Base-by-base conservation (phyloP, 92 coral and sea anemone genomes). In the Nematostella vectensis region DNA sequence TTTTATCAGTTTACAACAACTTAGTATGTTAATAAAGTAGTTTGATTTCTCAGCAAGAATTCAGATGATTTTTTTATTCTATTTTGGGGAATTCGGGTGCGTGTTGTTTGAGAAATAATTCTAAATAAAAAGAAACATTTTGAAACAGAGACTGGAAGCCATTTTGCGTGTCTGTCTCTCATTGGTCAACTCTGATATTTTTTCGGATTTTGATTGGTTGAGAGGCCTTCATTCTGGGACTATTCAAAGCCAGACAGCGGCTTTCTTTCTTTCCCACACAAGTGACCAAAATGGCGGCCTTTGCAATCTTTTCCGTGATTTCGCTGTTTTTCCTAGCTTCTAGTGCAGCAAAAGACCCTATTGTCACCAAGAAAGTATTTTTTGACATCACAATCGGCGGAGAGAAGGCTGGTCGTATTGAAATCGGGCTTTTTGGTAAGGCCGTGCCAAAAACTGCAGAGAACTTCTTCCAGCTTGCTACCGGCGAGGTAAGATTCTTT, bases 361-460 rank as follows among this genome's bases (percentile, higher is more conserved):
- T 65, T 10, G 86, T 79, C 15, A 72, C 76, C 0, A 53, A 56
- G 54, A 72, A 89, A 88, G 96, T 89, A 2, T 89, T 33, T 57
- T 89, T 89, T 74, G 95, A 89, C 58, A 80, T 89, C 25, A 62
- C 77, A 25, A 79, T 76, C 60, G 96, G 89, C 27, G 87, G 68
- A 12, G 52, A 80, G 52, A 52, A 76, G 38, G 55, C 74, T 28
- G 96, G 96, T 24, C 55, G 94, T 11, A 77, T 89, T 29, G 94
- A 58, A 11, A 89, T 89, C 50, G 96, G 96, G 21, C 43, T 89
- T 61, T 89, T 89, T 70, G 96, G 96, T 12, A 79, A 82, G 49
- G 78, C 80, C 47, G 96, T 89, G 1, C 96, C 96, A 0, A 89
- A 84, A 53, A 89, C 96, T 27, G 82, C 59, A 1, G 69, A 73